A percentile compares a stretch with the other conserved stretches of the same genome.
Evolutionary conservation across 2,888 invertebrate species (phyloP).

Genomic region (Scaptomyza reducta): DNA sequence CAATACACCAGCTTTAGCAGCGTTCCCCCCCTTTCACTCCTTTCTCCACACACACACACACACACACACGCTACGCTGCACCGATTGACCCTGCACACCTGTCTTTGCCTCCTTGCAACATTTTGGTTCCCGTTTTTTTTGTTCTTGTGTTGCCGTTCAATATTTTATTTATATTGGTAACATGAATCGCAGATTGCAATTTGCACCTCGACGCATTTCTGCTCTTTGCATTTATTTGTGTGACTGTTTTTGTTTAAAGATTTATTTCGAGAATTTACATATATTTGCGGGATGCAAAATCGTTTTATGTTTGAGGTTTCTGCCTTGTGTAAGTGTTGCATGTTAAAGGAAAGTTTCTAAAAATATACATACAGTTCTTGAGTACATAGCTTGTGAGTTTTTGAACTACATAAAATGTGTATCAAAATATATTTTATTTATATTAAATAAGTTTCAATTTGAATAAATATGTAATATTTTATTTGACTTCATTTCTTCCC

Average conservation of each 20-base stretch:
- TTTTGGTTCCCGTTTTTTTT: conserved; percentile 1
- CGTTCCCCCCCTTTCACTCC: background rate
- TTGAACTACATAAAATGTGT: no score
- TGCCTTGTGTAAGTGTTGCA: background rate
- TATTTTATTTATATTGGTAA: conserved; percentile 23
- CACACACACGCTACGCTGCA: background rate
- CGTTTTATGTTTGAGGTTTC: background rate
- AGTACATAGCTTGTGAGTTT: no score
- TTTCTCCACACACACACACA: no score
- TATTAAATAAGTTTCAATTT: no score
- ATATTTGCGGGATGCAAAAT: background rate
- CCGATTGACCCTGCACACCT: conserved; percentile 10
- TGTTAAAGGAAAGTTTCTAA: no score
- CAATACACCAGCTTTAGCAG: conserved; percentile 18
- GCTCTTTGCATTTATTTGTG: conserved; percentile 10
- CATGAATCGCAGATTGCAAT: background rate
- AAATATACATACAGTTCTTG: no score
- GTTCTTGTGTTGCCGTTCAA: conserved; percentile 8
- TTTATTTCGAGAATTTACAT: conserved; percentile 7
- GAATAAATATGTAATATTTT: no score
- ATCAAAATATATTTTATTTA: no score
- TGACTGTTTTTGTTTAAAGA: background rate
- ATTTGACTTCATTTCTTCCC: no score
- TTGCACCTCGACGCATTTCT: conserved; percentile 13
- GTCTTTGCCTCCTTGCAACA: conserved; percentile 5